phyloP scores from a whole-genome alignment of 2,113 vertebrate species.

The Chauna torquata region DNA sequence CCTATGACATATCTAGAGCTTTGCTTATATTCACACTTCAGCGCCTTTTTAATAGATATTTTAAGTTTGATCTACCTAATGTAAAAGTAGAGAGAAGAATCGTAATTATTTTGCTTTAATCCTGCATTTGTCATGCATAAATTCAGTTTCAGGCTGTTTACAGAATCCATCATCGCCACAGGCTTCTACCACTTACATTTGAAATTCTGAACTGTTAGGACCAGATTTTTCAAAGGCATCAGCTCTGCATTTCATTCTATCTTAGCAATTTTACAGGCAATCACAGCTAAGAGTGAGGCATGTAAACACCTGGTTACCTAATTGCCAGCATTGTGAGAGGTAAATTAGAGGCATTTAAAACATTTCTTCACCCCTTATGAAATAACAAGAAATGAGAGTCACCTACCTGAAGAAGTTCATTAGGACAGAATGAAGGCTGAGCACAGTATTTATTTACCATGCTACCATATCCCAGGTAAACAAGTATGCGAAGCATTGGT shows the following conservation, averaged over 20 bases:
- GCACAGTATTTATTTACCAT: constrained; percentile 83
- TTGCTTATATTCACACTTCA: not conserved
- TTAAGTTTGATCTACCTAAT: not conserved
- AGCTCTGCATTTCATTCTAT: not conserved
- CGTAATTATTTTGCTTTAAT: not conserved
- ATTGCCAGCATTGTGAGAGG: not conserved
- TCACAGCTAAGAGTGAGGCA: not conserved
- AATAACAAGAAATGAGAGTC: not conserved
- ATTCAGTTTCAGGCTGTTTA: not conserved
- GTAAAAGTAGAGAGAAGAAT: not conserved
- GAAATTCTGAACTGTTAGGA: not conserved
- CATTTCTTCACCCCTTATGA: not conserved
- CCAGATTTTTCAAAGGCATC: not conserved
- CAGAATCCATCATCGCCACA: not conserved
- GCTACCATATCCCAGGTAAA: constrained; percentile 83
- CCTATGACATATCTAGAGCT: not conserved
- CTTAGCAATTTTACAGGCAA: not conserved
- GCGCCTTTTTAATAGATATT: not conserved
- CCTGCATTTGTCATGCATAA: not conserved
- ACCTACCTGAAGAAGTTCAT: constrained; percentile 80
- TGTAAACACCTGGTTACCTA: not conserved
- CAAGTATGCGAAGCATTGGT: constrained; percentile 62
- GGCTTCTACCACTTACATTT: not conserved
- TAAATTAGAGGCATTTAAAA: not conserved
- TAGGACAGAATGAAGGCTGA: constrained; percentile 69